These are phyloP conservation scores for Coilia nasus DNA, from an alignment of 2,797 vertebrate genomes.

Conservation along the genomic window DNA sequence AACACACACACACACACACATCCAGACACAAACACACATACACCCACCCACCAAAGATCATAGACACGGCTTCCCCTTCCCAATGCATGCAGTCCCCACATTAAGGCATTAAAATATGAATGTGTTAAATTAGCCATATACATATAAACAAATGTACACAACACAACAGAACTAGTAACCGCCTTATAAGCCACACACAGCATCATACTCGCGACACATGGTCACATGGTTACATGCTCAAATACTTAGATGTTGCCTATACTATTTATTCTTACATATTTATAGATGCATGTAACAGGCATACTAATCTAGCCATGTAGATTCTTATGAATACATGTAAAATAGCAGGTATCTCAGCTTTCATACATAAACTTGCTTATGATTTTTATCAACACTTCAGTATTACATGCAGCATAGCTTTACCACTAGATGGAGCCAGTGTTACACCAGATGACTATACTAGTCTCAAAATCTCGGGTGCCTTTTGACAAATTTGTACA, in stretches of 20 bases:
- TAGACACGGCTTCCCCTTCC: no score
- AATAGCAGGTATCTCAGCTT: background rate
- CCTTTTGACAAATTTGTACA: background rate
- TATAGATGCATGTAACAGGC: no score
- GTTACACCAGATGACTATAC: background rate
- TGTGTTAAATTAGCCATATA: background rate
- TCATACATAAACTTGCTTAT: background rate
- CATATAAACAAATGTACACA: no score
- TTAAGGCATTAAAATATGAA: background rate
- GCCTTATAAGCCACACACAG: no score
- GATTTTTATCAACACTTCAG: background rate
- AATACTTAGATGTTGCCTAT: no score
- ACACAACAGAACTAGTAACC: no score
- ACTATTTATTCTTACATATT: no score
- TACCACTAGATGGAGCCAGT: conserved; percentile 49
- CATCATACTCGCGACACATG: no score
- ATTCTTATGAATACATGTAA: background rate
- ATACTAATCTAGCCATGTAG: no score
- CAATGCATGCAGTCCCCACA: no score
- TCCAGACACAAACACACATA: background rate
- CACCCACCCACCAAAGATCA: background rate
- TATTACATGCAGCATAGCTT: background rate
- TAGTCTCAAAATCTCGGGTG: background rate
- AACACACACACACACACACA: no score
- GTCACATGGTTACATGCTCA: no score